Conservation (phyloP, 64 coral and sea anemone genomes). For the Catalaphyllia jardinei region DNA sequence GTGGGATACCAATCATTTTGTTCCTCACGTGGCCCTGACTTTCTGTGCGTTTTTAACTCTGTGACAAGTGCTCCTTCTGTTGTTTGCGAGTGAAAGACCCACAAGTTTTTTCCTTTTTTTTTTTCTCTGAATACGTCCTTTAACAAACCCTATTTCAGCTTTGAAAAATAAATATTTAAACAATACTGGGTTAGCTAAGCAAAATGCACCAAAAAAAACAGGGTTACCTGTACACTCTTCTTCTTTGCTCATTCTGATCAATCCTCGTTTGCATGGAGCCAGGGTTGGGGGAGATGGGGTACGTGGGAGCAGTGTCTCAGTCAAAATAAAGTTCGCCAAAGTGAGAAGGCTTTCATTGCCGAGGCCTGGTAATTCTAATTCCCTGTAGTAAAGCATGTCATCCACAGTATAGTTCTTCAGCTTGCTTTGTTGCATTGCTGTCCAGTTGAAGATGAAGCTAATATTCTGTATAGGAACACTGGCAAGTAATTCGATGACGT, state of each 20-base stretch:
- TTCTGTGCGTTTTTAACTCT: no score
- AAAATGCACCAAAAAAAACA: not conserved
- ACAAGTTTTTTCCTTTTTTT: no score
- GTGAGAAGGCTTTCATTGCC: not conserved
- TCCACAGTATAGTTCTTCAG: conserved; percentile 59
- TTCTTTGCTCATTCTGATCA: not conserved
- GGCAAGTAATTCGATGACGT: conserved; percentile 34
- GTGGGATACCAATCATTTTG: no score
- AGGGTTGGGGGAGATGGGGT: not conserved
- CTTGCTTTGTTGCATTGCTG: not conserved
- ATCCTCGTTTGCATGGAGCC: conserved; percentile 4
- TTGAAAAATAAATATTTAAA: no score
- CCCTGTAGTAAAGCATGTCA: conserved; percentile 27
- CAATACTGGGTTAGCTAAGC: no score
- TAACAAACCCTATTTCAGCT: no score
- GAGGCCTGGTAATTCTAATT: not conserved
- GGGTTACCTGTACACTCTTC: conserved; percentile 4
- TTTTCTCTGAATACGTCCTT: no score
- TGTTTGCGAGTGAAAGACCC: no score
- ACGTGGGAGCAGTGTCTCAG: not conserved
- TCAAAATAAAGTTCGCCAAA: not conserved
- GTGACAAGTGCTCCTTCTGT: no score
- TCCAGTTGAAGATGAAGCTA: conserved; percentile 73
- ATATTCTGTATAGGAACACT: conserved; percentile 44
- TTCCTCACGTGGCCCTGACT: no score